Percentiles rank a stretch among this genome's conserved stretches.
Conservation (phyloP, 2,113 vertebrate genomes). For the Gymnarchus niloticus region DNA sequence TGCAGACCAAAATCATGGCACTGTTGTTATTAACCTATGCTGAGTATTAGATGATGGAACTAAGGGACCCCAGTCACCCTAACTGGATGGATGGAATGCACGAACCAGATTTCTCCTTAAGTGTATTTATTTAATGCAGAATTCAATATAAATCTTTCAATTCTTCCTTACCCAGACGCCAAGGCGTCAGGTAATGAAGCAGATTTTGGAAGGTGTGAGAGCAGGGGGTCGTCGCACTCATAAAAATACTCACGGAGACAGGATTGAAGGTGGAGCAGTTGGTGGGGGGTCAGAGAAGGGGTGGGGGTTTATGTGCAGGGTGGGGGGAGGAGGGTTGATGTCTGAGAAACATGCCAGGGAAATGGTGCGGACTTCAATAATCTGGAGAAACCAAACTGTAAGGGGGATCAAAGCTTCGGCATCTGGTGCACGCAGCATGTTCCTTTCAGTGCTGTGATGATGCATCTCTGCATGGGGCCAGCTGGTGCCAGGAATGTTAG, state of each 20-base stretch:
- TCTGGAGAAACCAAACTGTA: constrained; percentile 13
- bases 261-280: not conserved
- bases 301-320: not conserved
- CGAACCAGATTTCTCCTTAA: not conserved
- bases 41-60: not conserved
- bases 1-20: not conserved
- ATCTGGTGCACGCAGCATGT: constrained; percentile 27
- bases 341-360: not conserved
- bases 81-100: constrained; percentile 6
- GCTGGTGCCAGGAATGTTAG: not conserved
- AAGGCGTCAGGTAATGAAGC: constrained; percentile 13
- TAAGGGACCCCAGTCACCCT: not conserved
- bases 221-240: not conserved
- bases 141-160: constrained; percentile 11
- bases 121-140: constrained; percentile 12
- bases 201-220: constrained; percentile 1
- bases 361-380: not conserved
- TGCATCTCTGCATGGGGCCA: constrained; percentile 15
- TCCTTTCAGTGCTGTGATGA: constrained; percentile 29
- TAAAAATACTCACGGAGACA: not conserved
- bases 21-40: not conserved
- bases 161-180: constrained; percentile 3
- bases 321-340: not conserved
- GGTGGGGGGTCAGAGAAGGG: not conserved
- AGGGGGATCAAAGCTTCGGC: constrained; percentile 39